A percentile compares a stretch with the other conserved stretches of the same genome.
These are phyloP conservation scores for Thunnus maccoyii DNA, from an alignment of 2,113 vertebrate genomes.

Conservation along the genomic window DNA sequence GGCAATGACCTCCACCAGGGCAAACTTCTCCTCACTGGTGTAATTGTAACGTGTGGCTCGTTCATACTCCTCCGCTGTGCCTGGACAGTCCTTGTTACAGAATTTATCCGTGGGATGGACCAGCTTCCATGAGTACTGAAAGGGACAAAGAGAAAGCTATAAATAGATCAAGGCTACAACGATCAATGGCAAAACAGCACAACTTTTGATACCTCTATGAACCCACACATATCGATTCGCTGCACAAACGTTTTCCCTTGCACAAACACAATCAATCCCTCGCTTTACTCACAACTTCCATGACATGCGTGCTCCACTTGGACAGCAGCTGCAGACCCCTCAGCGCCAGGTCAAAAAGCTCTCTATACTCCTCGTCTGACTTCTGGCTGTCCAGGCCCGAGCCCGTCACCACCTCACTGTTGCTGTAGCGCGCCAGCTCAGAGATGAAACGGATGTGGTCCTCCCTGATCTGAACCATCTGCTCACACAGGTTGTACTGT, in stretches of 20 bases:
- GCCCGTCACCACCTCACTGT: slow-evolving; percentile 99
- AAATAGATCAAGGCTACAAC: slow-evolving; percentile 33
- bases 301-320: slow-evolving; percentile 99
- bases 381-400: slow-evolving; percentile 99
- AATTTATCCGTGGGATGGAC: slow-evolving; percentile 99
- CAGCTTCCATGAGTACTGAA: slow-evolving; percentile 98
- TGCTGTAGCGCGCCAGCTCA: slow-evolving; percentile 98
- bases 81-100: slow-evolving; percentile 99
- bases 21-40: slow-evolving; percentile 99
- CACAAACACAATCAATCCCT: background rate
- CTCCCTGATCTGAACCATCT: slow-evolving; percentile 99
- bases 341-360: slow-evolving; percentile 96
- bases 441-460: slow-evolving; percentile 99
- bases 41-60: slow-evolving; percentile 98
- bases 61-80: slow-evolving; percentile 97
- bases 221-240: slow-evolving; percentile 3
- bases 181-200: slow-evolving; percentile 22
- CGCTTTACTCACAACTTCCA: slow-evolving; percentile 94
- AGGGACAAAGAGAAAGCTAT: slow-evolving; percentile 17
- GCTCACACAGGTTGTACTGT: slow-evolving; percentile 99
- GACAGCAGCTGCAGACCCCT: slow-evolving; percentile 96
- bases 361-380: slow-evolving; percentile 96
- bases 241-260: background rate
- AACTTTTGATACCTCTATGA: background rate
- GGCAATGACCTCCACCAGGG: slow-evolving; percentile 98